Percentiles rank a stretch among this genome's conserved stretches.
phyloP scores from a whole-genome alignment of 2,113 vertebrate genomes.

The Microtus richardsoni region DNA sequence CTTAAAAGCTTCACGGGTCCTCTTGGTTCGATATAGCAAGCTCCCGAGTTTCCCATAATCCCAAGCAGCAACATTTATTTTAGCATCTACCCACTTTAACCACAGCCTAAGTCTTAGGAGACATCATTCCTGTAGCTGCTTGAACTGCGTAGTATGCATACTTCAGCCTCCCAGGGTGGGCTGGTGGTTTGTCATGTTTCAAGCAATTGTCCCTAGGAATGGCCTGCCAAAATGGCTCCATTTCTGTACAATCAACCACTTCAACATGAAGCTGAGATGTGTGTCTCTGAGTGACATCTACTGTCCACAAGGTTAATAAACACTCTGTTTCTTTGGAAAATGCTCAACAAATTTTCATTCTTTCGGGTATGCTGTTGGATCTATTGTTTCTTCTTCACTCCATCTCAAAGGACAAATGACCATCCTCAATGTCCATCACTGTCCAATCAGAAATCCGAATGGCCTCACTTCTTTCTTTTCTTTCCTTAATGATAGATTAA shows the following conservation, averaged over 20 bases:
- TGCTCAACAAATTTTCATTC: not conserved
- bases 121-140: constrained; percentile 28
- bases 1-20: constrained; percentile 80
- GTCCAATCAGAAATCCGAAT: not conserved
- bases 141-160: not conserved
- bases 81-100: constrained; percentile 73
- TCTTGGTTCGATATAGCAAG: constrained; percentile 79
- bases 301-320: not conserved
- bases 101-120: constrained; percentile 61
- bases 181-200: not conserved
- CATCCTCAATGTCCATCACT: not conserved
- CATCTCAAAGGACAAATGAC: not conserved
- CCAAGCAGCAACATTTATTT: constrained; percentile 81
- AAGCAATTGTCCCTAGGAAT: not conserved
- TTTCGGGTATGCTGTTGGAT: not conserved
- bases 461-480: not conserved
- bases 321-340: constrained; percentile 7
- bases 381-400: not conserved
- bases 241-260: not conserved
- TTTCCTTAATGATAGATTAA: not conserved
- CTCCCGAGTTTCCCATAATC: constrained; percentile 77
- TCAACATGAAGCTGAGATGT: constrained; percentile 5
- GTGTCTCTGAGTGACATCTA: not conserved
- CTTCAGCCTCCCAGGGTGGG: not conserved
- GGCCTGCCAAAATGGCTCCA: not conserved